phyloP scores from a whole-genome alignment of 2,888 invertebrate genomes.

The Phasia obesa region DNA sequence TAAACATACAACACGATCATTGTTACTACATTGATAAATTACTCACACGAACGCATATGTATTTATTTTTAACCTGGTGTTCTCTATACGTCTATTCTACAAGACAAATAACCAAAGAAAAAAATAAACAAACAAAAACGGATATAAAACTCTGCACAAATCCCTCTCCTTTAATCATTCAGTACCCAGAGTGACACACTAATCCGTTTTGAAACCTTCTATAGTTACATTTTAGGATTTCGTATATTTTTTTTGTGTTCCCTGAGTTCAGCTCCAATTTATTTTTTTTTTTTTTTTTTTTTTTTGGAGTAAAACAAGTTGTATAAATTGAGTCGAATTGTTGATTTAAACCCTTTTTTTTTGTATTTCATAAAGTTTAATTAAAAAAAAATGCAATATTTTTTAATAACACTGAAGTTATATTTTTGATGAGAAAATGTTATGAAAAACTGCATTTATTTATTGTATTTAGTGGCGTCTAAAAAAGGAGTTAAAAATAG shows the following conservation, averaged over 20 bases:
- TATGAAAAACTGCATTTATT: not conserved
- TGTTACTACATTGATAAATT: slow-evolving; percentile 31
- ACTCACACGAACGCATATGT: not conserved
- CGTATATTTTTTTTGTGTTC: not conserved
- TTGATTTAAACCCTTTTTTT: not conserved
- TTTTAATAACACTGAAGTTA: not conserved
- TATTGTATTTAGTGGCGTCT: not conserved
- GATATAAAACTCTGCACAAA: slow-evolving; percentile 32
- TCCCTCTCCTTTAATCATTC: slow-evolving; percentile 63
- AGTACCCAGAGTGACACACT: slow-evolving; percentile 60
- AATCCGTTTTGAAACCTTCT: slow-evolving; percentile 65
- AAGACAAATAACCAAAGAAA: not conserved
- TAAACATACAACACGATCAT: slow-evolving; percentile 13
- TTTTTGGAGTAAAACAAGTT: not conserved
- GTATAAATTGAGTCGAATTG: slow-evolving; percentile 5
- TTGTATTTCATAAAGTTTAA: not conserved
- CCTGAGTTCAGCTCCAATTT: not conserved
- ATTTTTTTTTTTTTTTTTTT: not conserved
- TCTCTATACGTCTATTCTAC: not conserved
- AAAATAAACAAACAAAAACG: slow-evolving; percentile 1
- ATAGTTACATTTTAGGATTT: slow-evolving; percentile 55
- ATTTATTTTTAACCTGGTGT: not conserved
- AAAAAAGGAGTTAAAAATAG: not conserved
- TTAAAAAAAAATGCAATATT: slow-evolving; percentile 10
- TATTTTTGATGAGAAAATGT: not conserved